Conservation (phyloP, 2,113 vertebrate genomes). For the Cavia aperea region DNA sequence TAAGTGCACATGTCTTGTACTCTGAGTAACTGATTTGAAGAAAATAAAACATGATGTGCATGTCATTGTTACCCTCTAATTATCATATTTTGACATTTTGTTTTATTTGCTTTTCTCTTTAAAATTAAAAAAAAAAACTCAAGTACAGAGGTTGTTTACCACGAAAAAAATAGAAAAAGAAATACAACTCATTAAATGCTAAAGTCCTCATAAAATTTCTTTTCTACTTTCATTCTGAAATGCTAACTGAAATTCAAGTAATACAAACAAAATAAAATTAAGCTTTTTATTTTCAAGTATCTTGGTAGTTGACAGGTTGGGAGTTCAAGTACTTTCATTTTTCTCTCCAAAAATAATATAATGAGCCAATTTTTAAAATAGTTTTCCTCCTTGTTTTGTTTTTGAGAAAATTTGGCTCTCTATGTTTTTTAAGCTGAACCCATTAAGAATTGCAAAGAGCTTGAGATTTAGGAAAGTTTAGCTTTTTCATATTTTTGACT, state of each 20-base stretch:
- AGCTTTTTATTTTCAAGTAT: slow-evolving; percentile 24
- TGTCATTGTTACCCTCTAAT: too few relatives aligned
- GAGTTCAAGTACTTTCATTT: background rate
- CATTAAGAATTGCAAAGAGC: background rate
- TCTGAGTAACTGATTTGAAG: too few relatives aligned
- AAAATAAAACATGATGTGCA: too few relatives aligned
- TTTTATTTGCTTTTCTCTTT: too few relatives aligned
- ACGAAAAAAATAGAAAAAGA: background rate
- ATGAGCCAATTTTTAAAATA: background rate
- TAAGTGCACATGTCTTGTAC: too few relatives aligned
- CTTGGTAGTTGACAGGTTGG: background rate
- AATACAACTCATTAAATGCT: slow-evolving; percentile 49
- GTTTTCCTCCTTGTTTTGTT: background rate
- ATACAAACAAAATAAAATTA: slow-evolving; percentile 40
- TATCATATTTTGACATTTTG: too few relatives aligned
- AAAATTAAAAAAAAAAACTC: too few relatives aligned
- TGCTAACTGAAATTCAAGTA: slow-evolving; percentile 45
- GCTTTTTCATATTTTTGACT: background rate
- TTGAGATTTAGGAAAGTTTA: background rate
- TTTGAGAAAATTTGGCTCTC: background rate
- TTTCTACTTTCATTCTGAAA: slow-evolving; percentile 15
- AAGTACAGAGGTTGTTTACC: too few relatives aligned
- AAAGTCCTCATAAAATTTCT: slow-evolving; percentile 50
- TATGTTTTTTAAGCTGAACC: slow-evolving; percentile 33
- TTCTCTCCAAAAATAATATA: background rate